A percentile compares a stretch with the other conserved stretches of the same genome.
Evolutionary conservation across 92 coral and sea anemone genomes (phyloP).

Genomic region (Actinernus sp.): DNA sequence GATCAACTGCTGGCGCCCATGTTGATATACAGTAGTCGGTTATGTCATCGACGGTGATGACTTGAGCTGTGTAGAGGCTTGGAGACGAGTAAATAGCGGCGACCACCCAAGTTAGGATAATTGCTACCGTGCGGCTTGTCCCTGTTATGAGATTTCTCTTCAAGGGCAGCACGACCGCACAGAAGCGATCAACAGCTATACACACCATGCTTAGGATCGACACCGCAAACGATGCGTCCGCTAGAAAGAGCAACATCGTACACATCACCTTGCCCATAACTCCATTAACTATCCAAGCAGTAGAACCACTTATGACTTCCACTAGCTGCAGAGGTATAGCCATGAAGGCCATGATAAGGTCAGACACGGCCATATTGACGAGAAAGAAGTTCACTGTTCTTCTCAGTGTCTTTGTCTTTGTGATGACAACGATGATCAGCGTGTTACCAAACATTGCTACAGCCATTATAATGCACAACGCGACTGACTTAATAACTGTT

Average conservation of each 20-base stretch:
- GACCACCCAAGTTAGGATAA: conserved; percentile 26
- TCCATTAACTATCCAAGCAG: conserved; percentile 12
- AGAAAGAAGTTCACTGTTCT: conserved; percentile 13
- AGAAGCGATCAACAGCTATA: conserved; percentile 38
- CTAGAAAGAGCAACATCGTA: background rate
- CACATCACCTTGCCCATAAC: conserved; percentile 1
- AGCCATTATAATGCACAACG: conserved; percentile 8
- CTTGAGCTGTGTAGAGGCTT: conserved; percentile 7
- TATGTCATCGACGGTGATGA: background rate
- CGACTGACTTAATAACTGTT: background rate
- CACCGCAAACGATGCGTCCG: conserved; percentile 16
- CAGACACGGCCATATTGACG: conserved; percentile 22
- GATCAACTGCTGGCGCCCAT: conserved; percentile 2
- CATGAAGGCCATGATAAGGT: background rate
- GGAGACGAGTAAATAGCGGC: conserved; percentile 26
- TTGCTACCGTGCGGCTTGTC: conserved; percentile 4
- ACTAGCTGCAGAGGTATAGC: background rate
- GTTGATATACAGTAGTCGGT: background rate
- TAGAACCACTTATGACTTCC: conserved; percentile 1
- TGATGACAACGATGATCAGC: conserved; percentile 5
- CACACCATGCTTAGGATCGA: conserved; percentile 35
- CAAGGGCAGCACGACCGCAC: conserved; percentile 42
- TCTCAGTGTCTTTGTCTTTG: conserved; percentile 7
- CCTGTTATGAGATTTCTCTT: conserved; percentile 23
- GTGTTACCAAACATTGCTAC: conserved; percentile 10